Percentiles rank a stretch among this genome's conserved stretches.
phyloP scores from a whole-genome alignment of 2,888 invertebrate genomes.

The Microctonus brassicae region DNA sequence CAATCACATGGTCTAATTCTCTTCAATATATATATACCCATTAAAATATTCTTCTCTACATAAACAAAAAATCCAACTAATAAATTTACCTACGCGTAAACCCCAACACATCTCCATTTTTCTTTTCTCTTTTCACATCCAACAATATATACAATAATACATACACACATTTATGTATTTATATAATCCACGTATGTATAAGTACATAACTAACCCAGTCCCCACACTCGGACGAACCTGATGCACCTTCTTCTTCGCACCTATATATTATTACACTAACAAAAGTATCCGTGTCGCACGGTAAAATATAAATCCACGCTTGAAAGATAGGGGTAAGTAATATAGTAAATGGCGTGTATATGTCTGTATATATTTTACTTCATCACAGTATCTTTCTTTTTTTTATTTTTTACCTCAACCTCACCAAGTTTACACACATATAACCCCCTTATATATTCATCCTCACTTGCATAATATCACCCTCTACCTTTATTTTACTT shows the following conservation, averaged over 20 bases:
- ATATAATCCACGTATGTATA: not conserved
- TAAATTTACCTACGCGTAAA: not conserved
- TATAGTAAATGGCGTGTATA: conserved; percentile 16
- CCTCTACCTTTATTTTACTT: conserved; percentile 35
- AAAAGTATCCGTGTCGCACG: conserved; percentile 52
- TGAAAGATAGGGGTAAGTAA: conserved; percentile 64
- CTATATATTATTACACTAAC: conserved; percentile 44
- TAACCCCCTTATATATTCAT: too few species aligned
- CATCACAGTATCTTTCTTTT: too few species aligned
- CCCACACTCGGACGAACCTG: conserved; percentile 34
- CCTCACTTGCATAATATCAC: not conserved
- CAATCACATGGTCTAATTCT: conserved; percentile 68
- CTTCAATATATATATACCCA: conserved; percentile 53
- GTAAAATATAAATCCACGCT: conserved; percentile 65
- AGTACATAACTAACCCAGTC: conserved; percentile 27
- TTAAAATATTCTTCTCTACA: conserved; percentile 50
- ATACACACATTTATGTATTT: not conserved
- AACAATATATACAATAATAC: not conserved
- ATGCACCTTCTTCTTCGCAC: conserved; percentile 50
- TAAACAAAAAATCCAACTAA: not conserved
- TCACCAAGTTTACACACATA: not conserved
- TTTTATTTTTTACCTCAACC: conserved; percentile 30
- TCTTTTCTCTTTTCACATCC: too few species aligned
- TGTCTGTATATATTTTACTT: not conserved
- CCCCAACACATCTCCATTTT: too few species aligned